These are phyloP conservation scores for Melinaea marsaeus DNA, from an alignment of 2,888 invertebrate species.

Conservation along the genomic window DNA sequence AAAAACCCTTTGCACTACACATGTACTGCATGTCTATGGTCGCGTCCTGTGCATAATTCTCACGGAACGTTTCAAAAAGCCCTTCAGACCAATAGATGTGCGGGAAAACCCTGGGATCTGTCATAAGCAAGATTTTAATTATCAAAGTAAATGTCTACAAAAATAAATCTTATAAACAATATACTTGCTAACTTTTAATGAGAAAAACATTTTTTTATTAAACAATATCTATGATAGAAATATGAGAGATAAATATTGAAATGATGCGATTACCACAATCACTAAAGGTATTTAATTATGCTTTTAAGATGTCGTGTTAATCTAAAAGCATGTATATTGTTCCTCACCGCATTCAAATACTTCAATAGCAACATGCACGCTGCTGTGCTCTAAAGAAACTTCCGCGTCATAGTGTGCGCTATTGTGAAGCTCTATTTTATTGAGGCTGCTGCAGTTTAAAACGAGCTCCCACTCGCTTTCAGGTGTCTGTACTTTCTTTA, in stretches of 20 bases:
- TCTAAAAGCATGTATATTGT: neutral
- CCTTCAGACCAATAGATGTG: constrained; percentile 64
- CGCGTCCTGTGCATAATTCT: constrained; percentile 65
- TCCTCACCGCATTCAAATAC: constrained; percentile 63
- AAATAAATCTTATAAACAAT: no score
- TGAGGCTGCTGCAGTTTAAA: constrained; percentile 48
- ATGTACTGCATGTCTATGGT: constrained; percentile 67
- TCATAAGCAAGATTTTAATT: constrained; percentile 13
- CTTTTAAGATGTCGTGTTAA: neutral
- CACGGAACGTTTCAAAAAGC: constrained; percentile 55
- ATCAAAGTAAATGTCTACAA: no score
- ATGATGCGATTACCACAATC: no score
- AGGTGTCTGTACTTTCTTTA: constrained; percentile 42
- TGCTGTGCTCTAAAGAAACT: constrained; percentile 57
- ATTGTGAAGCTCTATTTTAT: constrained; percentile 46
- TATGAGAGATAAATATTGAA: no score
- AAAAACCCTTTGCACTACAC: constrained; percentile 66
- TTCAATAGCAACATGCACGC: constrained; percentile 60
- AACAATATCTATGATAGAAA: no score
- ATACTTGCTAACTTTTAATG: no score
- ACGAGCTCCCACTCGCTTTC: constrained; percentile 43
- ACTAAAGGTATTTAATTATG: neutral
- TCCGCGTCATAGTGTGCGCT: constrained; percentile 58
- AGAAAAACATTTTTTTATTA: no score
- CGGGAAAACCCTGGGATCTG: constrained; percentile 47